phyloP scores from a whole-genome alignment of 2,113 vertebrate genomes.

The Psophia crepitans region DNA sequence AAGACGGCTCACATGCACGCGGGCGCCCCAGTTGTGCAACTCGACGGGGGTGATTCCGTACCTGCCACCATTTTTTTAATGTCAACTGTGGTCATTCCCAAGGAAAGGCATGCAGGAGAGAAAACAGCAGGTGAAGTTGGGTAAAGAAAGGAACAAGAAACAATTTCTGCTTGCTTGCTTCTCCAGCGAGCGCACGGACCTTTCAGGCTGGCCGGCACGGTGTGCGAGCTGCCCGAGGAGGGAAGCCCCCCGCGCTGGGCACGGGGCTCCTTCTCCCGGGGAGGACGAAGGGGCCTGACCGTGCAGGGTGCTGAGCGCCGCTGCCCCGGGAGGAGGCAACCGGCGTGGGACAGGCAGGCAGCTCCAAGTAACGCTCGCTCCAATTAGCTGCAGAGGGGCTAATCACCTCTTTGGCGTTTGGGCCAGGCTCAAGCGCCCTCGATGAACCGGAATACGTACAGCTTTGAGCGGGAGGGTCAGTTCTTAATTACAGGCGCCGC shows the following conservation, averaged over 20 bases:
- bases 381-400: neutral
- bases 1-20: slow-evolving; percentile 40
- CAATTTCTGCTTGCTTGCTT: neutral
- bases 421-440: fast-evolving
- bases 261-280: neutral
- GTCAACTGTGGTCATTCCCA: slow-evolving; percentile 90
- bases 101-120: slow-evolving; percentile 79
- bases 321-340: neutral
- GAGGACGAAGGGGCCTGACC: too few relatives aligned
- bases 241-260: neutral
- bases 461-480: neutral
- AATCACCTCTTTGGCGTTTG: neutral
- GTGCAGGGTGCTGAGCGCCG: neutral
- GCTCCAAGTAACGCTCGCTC: neutral
- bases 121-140: slow-evolving; percentile 61
- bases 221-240: neutral
- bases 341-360: neutral
- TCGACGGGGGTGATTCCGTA: slow-evolving; percentile 71
- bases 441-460: neutral
- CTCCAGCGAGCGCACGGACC: neutral
- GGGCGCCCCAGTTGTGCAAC: neutral
- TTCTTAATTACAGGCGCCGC: neutral
- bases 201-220: neutral
- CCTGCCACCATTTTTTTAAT: slow-evolving; percentile 95
- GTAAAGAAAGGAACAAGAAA: neutral